phyloP scores from a whole-genome alignment of 30 jellyfish, hydroid and myxozoan species.

The Catostylus mosaicus region DNA sequence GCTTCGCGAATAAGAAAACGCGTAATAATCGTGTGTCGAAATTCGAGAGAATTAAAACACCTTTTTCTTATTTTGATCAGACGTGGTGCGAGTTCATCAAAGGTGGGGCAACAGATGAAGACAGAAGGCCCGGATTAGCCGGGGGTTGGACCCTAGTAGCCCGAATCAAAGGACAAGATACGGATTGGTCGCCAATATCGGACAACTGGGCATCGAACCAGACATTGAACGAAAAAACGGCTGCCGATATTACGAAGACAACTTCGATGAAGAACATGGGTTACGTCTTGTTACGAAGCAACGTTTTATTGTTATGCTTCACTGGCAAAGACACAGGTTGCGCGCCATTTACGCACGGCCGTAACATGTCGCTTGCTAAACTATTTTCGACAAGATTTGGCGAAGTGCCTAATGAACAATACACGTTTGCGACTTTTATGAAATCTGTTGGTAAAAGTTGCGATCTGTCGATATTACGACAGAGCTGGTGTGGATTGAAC shows the following conservation, averaged over 20 bases:
- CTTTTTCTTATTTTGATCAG: constrained; percentile 59
- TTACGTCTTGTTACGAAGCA: constrained; percentile 66
- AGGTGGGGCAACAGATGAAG: constrained; percentile 93
- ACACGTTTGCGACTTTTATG: constrained; percentile 95
- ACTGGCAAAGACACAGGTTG: constrained; percentile 92
- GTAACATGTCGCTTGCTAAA: constrained; percentile 85
- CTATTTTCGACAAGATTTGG: constrained; percentile 89
- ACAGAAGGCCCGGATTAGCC: constrained; percentile 82
- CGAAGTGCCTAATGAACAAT: constrained; percentile 96
- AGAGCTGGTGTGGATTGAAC: constrained; percentile 98
- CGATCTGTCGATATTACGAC: constrained; percentile 90
- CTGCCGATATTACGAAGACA: constrained; percentile 71
- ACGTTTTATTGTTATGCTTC: constrained; percentile 85
- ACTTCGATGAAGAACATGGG: constrained; percentile 96
- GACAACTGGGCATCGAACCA: constrained; percentile 89
- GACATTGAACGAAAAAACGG: constrained; percentile 85
- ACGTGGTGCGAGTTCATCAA: constrained; percentile 98
- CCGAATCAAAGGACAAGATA: constrained; percentile 96
- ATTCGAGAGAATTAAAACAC: constrained; percentile 3
- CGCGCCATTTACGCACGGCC: constrained; percentile 97
- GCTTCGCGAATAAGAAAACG: background rate
- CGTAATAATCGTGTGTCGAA: background rate
- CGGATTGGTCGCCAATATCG: constrained; percentile 99
- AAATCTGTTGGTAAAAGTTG: constrained; percentile 96
- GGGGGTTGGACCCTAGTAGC: constrained; percentile 99